Conservation (phyloP, 2,113 vertebrate genomes). For the Vireo altiloquus region DNA sequence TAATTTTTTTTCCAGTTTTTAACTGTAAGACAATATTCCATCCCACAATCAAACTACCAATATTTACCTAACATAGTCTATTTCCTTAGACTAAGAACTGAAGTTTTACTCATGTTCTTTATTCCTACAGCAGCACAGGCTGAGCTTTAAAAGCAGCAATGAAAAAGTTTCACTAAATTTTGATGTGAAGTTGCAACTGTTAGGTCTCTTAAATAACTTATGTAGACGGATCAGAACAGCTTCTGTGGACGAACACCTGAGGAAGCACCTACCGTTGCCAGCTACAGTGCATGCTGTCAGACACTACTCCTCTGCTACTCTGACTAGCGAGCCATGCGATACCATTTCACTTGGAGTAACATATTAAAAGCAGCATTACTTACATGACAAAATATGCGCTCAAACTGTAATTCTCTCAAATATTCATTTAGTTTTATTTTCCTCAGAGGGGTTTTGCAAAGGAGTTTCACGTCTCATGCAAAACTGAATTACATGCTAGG, state of each 20-base stretch:
- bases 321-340: conserved; percentile 2
- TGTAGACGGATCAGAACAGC: neutral
- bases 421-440: neutral
- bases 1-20: neutral
- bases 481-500: conserved; percentile 62
- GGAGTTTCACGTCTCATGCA: conserved; percentile 60
- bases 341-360: neutral
- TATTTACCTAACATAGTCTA: neutral
- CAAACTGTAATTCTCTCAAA: neutral
- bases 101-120: conserved; percentile 12
- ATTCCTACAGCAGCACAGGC: neutral
- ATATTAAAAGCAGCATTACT: conserved; percentile 13
- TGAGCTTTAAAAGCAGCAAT: conserved; percentile 23
- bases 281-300: conserved; percentile 13
- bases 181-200: neutral
- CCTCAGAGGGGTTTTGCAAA: conserved; percentile 27
- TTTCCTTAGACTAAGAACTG: neutral
- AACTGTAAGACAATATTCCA: conserved; percentile 33
- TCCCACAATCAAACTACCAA: neutral
- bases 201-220: neutral
- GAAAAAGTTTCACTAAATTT: neutral
- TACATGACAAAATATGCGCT: neutral
- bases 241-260: neutral
- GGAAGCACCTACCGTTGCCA: neutral
- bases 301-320: conserved; percentile 11